phyloP scores from a whole-genome alignment of 37 sponge, comb jelly and placozoan genomes.

The Oscarella lobularis region DNA sequence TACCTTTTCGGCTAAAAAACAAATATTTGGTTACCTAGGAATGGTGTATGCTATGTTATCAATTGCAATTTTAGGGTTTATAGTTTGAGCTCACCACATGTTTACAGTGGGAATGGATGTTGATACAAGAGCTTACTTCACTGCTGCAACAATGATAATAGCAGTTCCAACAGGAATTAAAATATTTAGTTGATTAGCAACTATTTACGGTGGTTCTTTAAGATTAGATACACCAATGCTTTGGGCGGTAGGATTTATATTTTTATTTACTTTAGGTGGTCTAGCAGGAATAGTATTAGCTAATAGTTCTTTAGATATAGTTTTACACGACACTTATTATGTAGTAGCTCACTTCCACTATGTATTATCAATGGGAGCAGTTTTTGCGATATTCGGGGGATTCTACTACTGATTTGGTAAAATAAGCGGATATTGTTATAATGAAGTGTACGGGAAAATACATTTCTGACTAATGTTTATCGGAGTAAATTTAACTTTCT shows the following conservation, averaged over 20 bases:
- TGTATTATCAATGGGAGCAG: constrained; percentile 84
- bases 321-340: constrained; percentile 87
- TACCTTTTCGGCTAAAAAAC: constrained; percentile 55
- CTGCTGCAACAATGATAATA: constrained; percentile 81
- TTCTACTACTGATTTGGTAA: constrained; percentile 75
- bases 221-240: too few species aligned
- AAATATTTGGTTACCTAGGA: constrained; percentile 76
- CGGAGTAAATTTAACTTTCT: constrained; percentile 84
- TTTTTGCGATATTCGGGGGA: constrained; percentile 80
- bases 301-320: constrained; percentile 59
- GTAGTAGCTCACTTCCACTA: constrained; percentile 91
- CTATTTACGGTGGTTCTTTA: too few species aligned
- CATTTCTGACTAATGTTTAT: constrained; percentile 90
- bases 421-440: constrained; percentile 64
- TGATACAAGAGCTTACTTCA: constrained; percentile 78
- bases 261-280: constrained; percentile 80
- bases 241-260: constrained; percentile 79
- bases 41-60: constrained; percentile 86
- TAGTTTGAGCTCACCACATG: constrained; percentile 75
- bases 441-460: constrained; percentile 60
- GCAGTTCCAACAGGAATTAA: too few species aligned
- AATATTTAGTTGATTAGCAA: too few species aligned
- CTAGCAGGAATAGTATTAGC: constrained; percentile 70
- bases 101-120: constrained; percentile 77
- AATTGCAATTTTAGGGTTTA: constrained; percentile 80